Percentiles rank a stretch among this genome's conserved stretches.
phyloP scores from a whole-genome alignment of 1,140 invertebrate species.

The Coenobita brevimanus region DNA sequence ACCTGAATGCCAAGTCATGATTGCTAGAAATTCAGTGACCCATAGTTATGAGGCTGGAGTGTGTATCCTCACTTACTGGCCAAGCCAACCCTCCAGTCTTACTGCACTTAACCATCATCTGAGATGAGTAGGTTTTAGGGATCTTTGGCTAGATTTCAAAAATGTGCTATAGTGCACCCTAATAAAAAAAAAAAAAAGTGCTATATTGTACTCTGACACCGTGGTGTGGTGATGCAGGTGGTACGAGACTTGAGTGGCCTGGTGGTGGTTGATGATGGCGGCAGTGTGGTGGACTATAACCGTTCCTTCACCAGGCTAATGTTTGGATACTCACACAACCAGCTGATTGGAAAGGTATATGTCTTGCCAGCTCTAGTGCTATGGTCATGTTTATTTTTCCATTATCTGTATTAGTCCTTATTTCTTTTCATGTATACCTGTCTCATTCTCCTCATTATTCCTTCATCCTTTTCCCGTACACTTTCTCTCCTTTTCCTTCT shows the following conservation, averaged over 20 bases:
- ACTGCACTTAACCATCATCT: no score
- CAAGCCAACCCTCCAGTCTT: no score
- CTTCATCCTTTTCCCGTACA: background rate
- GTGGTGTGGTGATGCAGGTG: no score
- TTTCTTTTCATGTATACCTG: slow-evolving; percentile 1
- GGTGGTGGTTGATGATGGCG: slow-evolving; percentile 79
- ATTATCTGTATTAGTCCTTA: background rate
- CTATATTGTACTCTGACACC: no score
- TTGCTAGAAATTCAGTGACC: no score
- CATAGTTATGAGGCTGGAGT: no score
- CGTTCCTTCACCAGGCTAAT: slow-evolving; percentile 80
- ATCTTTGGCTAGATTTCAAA: no score
- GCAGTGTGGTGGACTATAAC: slow-evolving; percentile 80
- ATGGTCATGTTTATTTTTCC: background rate
- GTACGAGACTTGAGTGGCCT: slow-evolving; percentile 82
- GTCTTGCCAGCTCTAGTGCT: background rate
- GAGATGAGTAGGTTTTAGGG: no score
- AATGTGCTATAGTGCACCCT: no score
- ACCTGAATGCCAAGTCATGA: no score
- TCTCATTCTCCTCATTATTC: background rate
- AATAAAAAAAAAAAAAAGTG: no score
- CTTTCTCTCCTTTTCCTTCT: background rate
- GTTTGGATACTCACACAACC: slow-evolving; percentile 79
- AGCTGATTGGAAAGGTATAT: slow-evolving; percentile 78
- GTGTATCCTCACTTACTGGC: no score